A percentile compares a stretch with the other conserved stretches of the same genome.
Conservation (phyloP, 30 jellyfish, hydroid and myxozoan genomes). For the Mastigias papua region DNA sequence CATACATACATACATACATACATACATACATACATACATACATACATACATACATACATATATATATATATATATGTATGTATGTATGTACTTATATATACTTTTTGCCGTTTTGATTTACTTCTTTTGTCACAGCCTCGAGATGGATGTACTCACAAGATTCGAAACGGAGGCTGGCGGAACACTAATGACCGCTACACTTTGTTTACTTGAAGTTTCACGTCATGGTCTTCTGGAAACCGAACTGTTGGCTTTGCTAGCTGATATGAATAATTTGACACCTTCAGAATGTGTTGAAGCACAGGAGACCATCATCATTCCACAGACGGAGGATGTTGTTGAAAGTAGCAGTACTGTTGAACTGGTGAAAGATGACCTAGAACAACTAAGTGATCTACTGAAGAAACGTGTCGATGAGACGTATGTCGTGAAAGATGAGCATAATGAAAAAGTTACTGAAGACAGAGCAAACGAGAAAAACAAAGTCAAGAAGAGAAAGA, state of each 20-base stretch:
- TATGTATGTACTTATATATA: no score
- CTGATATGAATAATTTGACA: constrained; percentile 63
- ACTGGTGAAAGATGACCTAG: constrained; percentile 85
- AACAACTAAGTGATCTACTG: constrained; percentile 83
- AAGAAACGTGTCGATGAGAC: constrained; percentile 86
- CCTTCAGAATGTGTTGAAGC: constrained; percentile 74
- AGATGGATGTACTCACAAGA: constrained; percentile 86
- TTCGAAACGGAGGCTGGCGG: constrained; percentile 97
- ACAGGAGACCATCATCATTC: constrained; percentile 69
- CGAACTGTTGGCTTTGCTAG: constrained; percentile 91
- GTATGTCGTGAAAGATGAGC: constrained; percentile 78
- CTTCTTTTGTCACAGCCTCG: constrained; percentile 83
- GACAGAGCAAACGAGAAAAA: constrained; percentile 15
- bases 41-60: no score
- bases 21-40: no score
- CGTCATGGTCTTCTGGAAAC: constrained; percentile 97
- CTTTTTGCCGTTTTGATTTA: no score
- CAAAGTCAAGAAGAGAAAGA: constrained; percentile 70
- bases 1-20: no score
- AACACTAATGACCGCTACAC: constrained; percentile 89
- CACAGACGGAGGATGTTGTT: constrained; percentile 67
- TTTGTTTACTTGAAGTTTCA: constrained; percentile 95
- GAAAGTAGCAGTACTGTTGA: constrained; percentile 66
- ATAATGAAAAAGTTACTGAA: constrained; percentile 55
- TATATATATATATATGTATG: no score